Base-by-base conservation (phyloP, 2,888 invertebrate species). In the Apeira syringaria region DNA sequence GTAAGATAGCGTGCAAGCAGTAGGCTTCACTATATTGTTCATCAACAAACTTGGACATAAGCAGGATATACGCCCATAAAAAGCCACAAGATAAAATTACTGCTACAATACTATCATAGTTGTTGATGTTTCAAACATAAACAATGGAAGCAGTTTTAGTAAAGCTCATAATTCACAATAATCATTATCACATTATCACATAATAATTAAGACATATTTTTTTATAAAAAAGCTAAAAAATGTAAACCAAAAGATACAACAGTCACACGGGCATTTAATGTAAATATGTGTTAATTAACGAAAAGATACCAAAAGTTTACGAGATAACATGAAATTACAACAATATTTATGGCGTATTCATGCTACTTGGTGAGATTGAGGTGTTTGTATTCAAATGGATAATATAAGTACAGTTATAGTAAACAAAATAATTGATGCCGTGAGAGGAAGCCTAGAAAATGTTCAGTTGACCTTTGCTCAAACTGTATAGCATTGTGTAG, bases 391-490 rank as follows among this genome's bases (percentile, higher is more conserved):
- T 18, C 31, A 45, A 45, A 35, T 8, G 20, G 12, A 37, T 32
- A 42, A 40, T 42, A 50, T 36, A 41, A 33, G 7, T 29, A 59
- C 68, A 62, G 69, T 70, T 70, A 71, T 45, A 46, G 63, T 63
- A 68, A 65, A 74, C 66, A 71, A 72, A 27, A 69, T 68, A 67
- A 76, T 74, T 75, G 56, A 59, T 58, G 49, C 65, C 74, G 74
- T 75, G 76, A 58, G 74, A 74, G 51, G 56, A 52, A 62, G 49
- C 59, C 53, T 48, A 56, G 54, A 61, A 61, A 59, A 44, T 32
- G 56, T 18, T 37, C 4, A 34, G 10, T 37, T 52, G 46, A 47
- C 53, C 50, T 47, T 46, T 24, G 2, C 4, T 15, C 4, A 15
- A 15, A 3, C 4, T 15, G 15, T 15, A 15, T 15, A 15, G 15